Percentiles rank a stretch among this genome's conserved stretches.
These are phyloP conservation scores for Formica exsecta DNA, from an alignment of 1,140 invertebrate species.

Conservation along the genomic window DNA sequence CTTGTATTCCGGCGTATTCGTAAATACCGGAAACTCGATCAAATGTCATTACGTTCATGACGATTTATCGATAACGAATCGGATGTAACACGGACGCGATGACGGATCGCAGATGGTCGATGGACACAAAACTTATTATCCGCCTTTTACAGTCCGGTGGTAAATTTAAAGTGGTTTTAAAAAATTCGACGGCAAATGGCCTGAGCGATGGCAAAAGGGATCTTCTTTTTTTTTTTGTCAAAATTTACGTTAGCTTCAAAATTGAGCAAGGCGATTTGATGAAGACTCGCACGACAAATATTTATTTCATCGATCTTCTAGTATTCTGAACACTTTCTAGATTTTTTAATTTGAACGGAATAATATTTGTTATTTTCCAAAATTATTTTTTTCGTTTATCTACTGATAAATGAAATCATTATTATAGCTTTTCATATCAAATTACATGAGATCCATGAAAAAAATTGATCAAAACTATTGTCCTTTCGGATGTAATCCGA, in stretches of 20 bases:
- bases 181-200: constrained; percentile 74
- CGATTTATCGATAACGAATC: constrained; percentile 66
- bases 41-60: constrained; percentile 59
- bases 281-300: constrained; percentile 42
- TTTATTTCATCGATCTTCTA: constrained; percentile 28
- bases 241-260: constrained; percentile 72
- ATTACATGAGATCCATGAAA: not conserved
- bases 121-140: constrained; percentile 80
- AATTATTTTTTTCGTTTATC: not conserved
- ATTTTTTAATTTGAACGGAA: not conserved
- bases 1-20: constrained; percentile 41
- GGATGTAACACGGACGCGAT: constrained; percentile 66
- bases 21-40: constrained; percentile 52
- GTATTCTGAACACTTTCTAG: not conserved
- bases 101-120: constrained; percentile 79
- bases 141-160: constrained; percentile 78
- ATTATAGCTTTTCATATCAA: not conserved
- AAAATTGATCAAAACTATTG: not conserved
- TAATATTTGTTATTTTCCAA: not conserved
- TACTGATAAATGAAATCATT: constrained; percentile 1
- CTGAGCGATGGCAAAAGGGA: constrained; percentile 61
- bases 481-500: not conserved
- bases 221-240: constrained; percentile 27
- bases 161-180: constrained; percentile 79
- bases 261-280: constrained; percentile 53